phyloP scores from a whole-genome alignment of 1,140 invertebrate genomes.

The Polypedilum pembai region DNA sequence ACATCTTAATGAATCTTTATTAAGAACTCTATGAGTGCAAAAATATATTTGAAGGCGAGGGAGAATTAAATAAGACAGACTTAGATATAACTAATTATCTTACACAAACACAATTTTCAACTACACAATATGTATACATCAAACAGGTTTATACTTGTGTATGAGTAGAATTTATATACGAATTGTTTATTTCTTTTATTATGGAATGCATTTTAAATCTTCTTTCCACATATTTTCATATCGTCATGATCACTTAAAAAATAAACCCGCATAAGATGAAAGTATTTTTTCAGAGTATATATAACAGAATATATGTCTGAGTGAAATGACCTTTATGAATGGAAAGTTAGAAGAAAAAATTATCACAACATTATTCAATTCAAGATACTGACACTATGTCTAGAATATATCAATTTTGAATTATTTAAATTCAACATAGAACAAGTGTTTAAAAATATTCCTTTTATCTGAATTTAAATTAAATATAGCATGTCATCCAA shows the following conservation, averaged over 20 bases:
- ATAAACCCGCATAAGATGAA: not conserved
- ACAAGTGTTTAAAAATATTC: too few species aligned
- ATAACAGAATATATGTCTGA: not conserved
- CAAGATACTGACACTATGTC: too few species aligned
- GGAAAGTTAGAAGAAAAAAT: not conserved
- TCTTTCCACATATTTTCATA: not conserved
- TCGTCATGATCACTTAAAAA: not conserved
- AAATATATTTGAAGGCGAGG: not conserved
- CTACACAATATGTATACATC: not conserved
- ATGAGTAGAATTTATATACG: not conserved
- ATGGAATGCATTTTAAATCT: not conserved
- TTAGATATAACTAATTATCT: not conserved
- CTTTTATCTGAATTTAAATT: too few species aligned
- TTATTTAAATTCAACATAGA: too few species aligned
- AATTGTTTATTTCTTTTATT: not conserved
- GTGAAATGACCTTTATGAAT: conserved; percentile 6
- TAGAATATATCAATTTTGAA: too few species aligned
- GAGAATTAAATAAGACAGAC: not conserved
- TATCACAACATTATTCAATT: not conserved
- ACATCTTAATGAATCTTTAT: not conserved
- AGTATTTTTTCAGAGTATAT: not conserved
- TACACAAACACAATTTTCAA: not conserved
- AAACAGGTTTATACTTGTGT: not conserved
- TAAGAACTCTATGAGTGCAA: not conserved
- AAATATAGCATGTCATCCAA: too few species aligned